These are phyloP conservation scores for Cromileptes altivelis DNA, from an alignment of 2,113 vertebrate genomes.

Conservation along the genomic window DNA sequence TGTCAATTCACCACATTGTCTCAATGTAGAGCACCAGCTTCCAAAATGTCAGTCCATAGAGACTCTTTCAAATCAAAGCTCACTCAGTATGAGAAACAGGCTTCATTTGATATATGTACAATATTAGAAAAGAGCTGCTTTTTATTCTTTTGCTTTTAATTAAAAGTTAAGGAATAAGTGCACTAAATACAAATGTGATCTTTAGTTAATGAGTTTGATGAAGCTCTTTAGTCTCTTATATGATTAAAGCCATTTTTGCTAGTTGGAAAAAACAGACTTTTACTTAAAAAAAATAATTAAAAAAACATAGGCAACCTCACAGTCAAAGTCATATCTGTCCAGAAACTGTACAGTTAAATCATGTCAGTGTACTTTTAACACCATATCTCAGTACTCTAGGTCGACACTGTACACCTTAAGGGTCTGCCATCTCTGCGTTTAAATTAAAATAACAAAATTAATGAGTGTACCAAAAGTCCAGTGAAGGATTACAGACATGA, in stretches of 20 bases:
- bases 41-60: neutral
- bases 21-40: neutral
- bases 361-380: neutral
- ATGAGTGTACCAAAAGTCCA: too few species aligned
- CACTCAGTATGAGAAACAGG: neutral
- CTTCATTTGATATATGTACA: too few species aligned
- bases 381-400: too few species aligned
- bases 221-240: neutral
- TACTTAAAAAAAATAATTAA: neutral
- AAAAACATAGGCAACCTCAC: neutral
- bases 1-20: conserved; percentile 32
- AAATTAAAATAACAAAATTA: neutral
- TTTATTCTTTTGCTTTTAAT: neutral
- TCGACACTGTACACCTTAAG: neutral
- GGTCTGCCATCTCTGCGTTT: neutral
- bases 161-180: neutral
- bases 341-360: neutral
- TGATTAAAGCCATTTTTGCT: neutral
- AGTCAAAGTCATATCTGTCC: neutral
- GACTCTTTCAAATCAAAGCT: conserved; percentile 5
- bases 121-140: neutral
- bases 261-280: neutral
- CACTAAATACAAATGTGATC: neutral
- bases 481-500: neutral
- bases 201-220: neutral